Evolutionary conservation across 2,113 vertebrate genomes (phyloP).

Genomic region (Hiodon tergisus): DNA sequence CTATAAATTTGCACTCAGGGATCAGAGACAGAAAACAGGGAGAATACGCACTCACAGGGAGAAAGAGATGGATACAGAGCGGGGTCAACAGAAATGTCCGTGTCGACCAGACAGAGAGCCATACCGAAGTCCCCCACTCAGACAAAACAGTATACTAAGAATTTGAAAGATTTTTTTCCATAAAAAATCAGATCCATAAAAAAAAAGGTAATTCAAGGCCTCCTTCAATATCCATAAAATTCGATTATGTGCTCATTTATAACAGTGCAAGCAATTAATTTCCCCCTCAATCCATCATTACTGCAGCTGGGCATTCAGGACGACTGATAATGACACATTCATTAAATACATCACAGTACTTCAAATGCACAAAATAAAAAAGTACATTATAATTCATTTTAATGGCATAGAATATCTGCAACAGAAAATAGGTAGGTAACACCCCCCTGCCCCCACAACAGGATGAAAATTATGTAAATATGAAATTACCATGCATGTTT

Average conservation of each 20-base stretch:
- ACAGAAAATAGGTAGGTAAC: background rate
- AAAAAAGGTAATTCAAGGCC: too few species aligned
- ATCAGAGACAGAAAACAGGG: too few species aligned
- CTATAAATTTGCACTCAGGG: too few species aligned
- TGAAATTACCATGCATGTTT: background rate
- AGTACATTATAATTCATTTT: background rate
- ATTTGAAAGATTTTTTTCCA: too few species aligned
- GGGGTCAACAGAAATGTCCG: too few species aligned
- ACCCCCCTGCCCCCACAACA: background rate
- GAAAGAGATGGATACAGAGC: too few species aligned
- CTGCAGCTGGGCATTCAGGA: background rate
- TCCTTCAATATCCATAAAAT: background rate
- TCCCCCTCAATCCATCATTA: background rate
- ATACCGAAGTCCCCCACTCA: too few species aligned
- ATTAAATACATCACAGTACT: background rate
- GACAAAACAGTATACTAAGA: too few species aligned
- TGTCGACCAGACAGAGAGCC: too few species aligned
- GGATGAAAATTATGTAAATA: constrained; percentile 1
- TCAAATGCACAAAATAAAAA: background rate
- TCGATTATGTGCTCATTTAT: background rate
- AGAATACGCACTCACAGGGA: too few species aligned
- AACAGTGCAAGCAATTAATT: background rate
- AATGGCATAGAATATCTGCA: background rate
- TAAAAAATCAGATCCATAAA: too few species aligned
- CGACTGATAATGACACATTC: background rate